Evolutionary conservation across 1,140 invertebrate genomes (phyloP).

Genomic region (Eupristina koningsbergeri): DNA sequence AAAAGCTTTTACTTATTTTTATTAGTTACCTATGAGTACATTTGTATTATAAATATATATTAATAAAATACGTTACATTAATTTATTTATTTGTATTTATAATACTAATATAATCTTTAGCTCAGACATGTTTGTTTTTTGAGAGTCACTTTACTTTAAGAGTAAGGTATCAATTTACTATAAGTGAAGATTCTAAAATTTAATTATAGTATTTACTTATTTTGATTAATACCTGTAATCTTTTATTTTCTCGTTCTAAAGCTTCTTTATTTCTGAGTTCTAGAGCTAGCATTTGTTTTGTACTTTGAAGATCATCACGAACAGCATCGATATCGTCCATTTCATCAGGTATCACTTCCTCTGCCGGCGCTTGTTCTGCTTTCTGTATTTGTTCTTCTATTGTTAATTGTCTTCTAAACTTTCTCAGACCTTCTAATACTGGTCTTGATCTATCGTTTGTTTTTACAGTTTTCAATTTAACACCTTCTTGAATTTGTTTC

Average conservation of each 20-base stretch:
- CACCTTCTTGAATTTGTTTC: constrained; percentile 86
- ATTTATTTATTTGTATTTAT: too few relatives aligned
- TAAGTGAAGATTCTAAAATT: background rate
- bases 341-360: constrained; percentile 82
- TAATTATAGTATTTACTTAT: background rate
- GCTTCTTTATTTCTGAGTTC: constrained; percentile 90
- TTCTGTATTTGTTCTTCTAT: constrained; percentile 91
- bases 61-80: too few relatives aligned
- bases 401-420: constrained; percentile 89
- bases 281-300: constrained; percentile 90
- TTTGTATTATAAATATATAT: too few relatives aligned
- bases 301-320: constrained; percentile 91
- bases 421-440: constrained; percentile 85
- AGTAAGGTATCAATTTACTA: too few relatives aligned
- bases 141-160: too few relatives aligned
- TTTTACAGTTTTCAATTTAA: constrained; percentile 83
- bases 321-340: constrained; percentile 92
- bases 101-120: too few relatives aligned
- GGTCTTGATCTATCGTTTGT: constrained; percentile 91
- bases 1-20: too few relatives aligned
- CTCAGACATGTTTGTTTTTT: too few relatives aligned
- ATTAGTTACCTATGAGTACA: too few relatives aligned
- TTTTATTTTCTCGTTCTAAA: constrained; percentile 88
- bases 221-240: constrained; percentile 75
- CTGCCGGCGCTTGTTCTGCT: constrained; percentile 73